These are phyloP conservation scores for Drosophila busckii DNA, from an alignment of 1,140 invertebrate genomes.

Conservation along the genomic window DNA sequence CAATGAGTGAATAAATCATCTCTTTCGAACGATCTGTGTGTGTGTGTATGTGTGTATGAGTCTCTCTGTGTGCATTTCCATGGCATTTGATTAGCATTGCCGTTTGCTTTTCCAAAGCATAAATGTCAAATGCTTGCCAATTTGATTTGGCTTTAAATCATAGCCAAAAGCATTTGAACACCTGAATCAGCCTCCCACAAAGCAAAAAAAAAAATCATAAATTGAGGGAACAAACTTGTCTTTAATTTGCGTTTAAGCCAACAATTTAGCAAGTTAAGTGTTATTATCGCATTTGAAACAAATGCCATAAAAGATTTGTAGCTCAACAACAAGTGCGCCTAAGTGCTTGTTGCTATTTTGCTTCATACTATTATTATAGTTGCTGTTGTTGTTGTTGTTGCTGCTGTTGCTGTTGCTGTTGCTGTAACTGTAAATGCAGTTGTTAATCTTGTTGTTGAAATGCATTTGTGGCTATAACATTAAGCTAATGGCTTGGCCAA, in stretches of 20 bases:
- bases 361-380: constrained; percentile 15
- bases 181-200: constrained; percentile 21
- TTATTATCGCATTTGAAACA: constrained; percentile 66
- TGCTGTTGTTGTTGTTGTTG: constrained; percentile 7
- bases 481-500: constrained; percentile 29
- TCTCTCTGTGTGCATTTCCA: constrained; percentile 5
- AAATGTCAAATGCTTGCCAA: constrained; percentile 72
- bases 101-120: constrained; percentile 54
- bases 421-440: constrained; percentile 20
- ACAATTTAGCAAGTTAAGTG: constrained; percentile 68
- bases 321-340: constrained; percentile 48
- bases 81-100: constrained; percentile 50
- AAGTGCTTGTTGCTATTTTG: constrained; percentile 43
- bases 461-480: constrained; percentile 22
- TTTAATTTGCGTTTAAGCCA: constrained; percentile 58
- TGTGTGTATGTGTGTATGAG: neutral
- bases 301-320: constrained; percentile 61
- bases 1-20: constrained; percentile 75
- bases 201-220: too few relatives aligned
- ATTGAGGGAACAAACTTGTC: too few relatives aligned
- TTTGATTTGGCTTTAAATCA: constrained; percentile 74
- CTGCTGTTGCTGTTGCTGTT: neutral
- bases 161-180: constrained; percentile 45
- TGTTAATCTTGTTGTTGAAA: constrained; percentile 3
- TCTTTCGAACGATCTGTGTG: constrained; percentile 26